phyloP scores from a whole-genome alignment of 2,113 vertebrate species.

The Sceloporus undulatus region DNA sequence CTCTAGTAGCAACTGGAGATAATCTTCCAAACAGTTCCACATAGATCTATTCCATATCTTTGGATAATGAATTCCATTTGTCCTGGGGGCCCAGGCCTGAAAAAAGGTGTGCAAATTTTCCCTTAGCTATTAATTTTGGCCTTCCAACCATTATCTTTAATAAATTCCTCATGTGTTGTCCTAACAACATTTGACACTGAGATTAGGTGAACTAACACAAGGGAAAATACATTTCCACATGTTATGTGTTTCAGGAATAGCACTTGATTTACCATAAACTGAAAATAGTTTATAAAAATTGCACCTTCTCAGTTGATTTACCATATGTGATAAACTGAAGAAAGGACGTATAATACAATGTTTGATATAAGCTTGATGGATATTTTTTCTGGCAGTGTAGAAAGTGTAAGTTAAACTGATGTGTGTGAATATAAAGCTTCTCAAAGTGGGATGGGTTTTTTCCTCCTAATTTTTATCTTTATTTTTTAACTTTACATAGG shows the following conservation, averaged over 20 bases:
- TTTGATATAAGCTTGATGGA: conserved; percentile 24
- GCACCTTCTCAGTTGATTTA: conserved; percentile 44
- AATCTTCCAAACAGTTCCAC: conserved; percentile 73
- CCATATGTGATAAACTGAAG: conserved; percentile 45
- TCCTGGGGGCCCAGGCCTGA: conserved; percentile 55
- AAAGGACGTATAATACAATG: conserved; percentile 46
- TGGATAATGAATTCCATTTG: conserved; percentile 65
- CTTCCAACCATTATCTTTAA: conserved; percentile 64
- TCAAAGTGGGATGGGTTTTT: background rate
- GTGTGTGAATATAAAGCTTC: conserved; percentile 18
- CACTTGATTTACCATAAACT: conserved; percentile 67
- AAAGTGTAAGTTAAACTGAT: conserved; percentile 37
- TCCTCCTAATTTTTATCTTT: conserved; percentile 23
- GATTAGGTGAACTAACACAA: conserved; percentile 61
- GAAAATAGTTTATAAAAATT: conserved; percentile 47
- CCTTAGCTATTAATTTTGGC: conserved; percentile 32
- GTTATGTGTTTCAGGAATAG: conserved; percentile 51
- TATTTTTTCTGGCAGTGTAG: conserved; percentile 39
- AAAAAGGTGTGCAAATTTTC: conserved; percentile 67
- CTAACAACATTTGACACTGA: conserved; percentile 62
- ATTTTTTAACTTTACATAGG: conserved; percentile 36
- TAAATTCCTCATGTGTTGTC: conserved; percentile 69
- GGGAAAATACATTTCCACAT: conserved; percentile 63
- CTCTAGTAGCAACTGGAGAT: conserved; percentile 58
- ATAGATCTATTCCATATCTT: conserved; percentile 66